These are phyloP conservation scores for Chrysemys picta DNA, from an alignment of 2,113 vertebrate species.

Conservation along the genomic window DNA sequence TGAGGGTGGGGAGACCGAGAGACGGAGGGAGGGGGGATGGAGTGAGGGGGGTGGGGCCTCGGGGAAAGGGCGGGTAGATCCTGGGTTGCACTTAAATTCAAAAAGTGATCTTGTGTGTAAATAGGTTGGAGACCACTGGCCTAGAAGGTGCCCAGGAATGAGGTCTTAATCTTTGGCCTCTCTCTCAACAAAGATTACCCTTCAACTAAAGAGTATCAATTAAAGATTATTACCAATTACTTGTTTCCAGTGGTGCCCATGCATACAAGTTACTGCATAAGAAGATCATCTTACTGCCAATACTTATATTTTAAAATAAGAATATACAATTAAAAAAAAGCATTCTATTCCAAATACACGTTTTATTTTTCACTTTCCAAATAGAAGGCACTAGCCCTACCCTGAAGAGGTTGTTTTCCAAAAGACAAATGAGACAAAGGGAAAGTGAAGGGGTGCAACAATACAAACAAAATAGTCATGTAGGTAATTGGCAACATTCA, in stretches of 20 bases:
- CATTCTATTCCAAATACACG: background rate
- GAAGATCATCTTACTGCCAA: background rate
- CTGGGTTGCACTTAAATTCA: too few relatives aligned
- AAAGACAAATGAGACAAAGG: background rate
- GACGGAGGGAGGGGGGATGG: too few relatives aligned
- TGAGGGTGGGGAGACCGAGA: too few relatives aligned
- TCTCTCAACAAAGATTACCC: background rate
- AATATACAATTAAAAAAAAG: background rate
- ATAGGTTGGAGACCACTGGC: too few relatives aligned
- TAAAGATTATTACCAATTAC: background rate
- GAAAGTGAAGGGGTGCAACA: background rate
- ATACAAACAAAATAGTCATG: background rate
- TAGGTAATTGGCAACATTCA: background rate
- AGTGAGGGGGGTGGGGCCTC: too few relatives aligned
- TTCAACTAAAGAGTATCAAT: background rate
- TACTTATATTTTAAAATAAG: background rate
- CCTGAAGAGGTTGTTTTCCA: background rate
- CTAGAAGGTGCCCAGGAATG: background rate
- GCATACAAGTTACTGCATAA: background rate
- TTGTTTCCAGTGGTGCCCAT: background rate
- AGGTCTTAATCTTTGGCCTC: background rate
- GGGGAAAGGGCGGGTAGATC: too few relatives aligned
- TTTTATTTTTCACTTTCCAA: background rate
- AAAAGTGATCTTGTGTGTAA: too few relatives aligned
- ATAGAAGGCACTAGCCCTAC: background rate